These are phyloP conservation scores for Holothuria glaberrima DNA, from an alignment of 35 echinoderm and acorn worm species.

Conservation along the genomic window DNA sequence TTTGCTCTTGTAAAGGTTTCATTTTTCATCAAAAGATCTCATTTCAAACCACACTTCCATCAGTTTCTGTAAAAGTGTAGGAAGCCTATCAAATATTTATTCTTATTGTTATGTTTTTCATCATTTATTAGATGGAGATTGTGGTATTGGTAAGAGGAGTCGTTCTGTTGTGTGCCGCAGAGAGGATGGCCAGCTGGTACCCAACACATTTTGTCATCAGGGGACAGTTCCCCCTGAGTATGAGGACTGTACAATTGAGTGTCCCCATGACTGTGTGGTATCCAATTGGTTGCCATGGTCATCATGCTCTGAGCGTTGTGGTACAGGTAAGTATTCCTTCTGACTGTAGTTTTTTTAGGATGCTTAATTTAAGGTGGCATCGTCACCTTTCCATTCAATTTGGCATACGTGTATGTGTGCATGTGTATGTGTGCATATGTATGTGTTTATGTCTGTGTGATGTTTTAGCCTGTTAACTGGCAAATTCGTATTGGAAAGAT, in stretches of 20 bases:
- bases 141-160: slow-evolving; percentile 66
- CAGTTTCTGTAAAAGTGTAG: neutral
- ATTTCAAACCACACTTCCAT: neutral
- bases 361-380: too few relatives aligned
- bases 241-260: slow-evolving; percentile 72
- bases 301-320: slow-evolving; percentile 80
- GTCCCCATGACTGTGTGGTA: slow-evolving; percentile 82
- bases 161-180: slow-evolving; percentile 74
- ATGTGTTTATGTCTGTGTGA: too few relatives aligned
- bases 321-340: slow-evolving; percentile 67
- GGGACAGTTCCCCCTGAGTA: neutral
- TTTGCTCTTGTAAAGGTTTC: too few relatives aligned
- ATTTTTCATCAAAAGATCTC: too few relatives aligned
- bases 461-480: too few relatives aligned
- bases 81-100: neutral
- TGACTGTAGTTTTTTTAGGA: too few relatives aligned
- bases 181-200: slow-evolving; percentile 67
- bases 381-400: too few relatives aligned
- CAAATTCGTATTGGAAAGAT: too few relatives aligned
- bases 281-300: slow-evolving; percentile 80
- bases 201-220: slow-evolving; percentile 65
- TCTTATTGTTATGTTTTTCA: neutral
- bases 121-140: slow-evolving; percentile 50
- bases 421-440: too few relatives aligned
- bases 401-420: too few relatives aligned